These are phyloP conservation scores for Latheticus oryzae DNA, from an alignment of 2,888 invertebrate species.

Conservation along the genomic window DNA sequence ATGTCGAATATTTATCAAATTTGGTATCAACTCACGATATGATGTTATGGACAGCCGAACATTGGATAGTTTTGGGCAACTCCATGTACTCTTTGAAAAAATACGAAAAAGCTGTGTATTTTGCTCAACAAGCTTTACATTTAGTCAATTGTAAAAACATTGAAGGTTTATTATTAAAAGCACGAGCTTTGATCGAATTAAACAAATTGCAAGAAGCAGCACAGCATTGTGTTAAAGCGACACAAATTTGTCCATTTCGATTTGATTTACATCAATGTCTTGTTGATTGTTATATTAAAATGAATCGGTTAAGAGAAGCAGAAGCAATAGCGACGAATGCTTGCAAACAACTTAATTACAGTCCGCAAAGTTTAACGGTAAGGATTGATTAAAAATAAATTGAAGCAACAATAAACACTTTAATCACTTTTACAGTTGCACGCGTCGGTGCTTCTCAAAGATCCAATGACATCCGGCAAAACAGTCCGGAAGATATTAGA, in stretches of 20 bases:
- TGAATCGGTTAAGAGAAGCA: slow-evolving; percentile 78
- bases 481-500: slow-evolving; percentile 78
- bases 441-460: slow-evolving; percentile 78
- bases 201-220: slow-evolving; percentile 76
- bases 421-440: slow-evolving; percentile 71
- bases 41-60: slow-evolving; percentile 67
- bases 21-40: slow-evolving; percentile 53
- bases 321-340: slow-evolving; percentile 78
- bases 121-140: slow-evolving; percentile 77
- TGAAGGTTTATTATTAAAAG: slow-evolving; percentile 81
- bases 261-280: slow-evolving; percentile 84
- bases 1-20: slow-evolving; percentile 57
- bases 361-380: slow-evolving; percentile 80
- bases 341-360: slow-evolving; percentile 78
- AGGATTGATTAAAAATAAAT: slow-evolving; percentile 51
- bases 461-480: slow-evolving; percentile 68
- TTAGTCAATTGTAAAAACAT: slow-evolving; percentile 71
- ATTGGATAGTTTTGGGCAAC: slow-evolving; percentile 83
- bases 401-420: slow-evolving; percentile 14
- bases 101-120: slow-evolving; percentile 76
- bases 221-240: slow-evolving; percentile 75
- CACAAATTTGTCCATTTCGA: slow-evolving; percentile 69
- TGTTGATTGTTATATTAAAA: slow-evolving; percentile 78
- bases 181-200: slow-evolving; percentile 74
- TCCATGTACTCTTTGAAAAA: slow-evolving; percentile 74